Percentiles rank a stretch among this genome's conserved stretches.
Conservation (phyloP, 1,140 invertebrate genomes). For the Planococcus citri region DNA sequence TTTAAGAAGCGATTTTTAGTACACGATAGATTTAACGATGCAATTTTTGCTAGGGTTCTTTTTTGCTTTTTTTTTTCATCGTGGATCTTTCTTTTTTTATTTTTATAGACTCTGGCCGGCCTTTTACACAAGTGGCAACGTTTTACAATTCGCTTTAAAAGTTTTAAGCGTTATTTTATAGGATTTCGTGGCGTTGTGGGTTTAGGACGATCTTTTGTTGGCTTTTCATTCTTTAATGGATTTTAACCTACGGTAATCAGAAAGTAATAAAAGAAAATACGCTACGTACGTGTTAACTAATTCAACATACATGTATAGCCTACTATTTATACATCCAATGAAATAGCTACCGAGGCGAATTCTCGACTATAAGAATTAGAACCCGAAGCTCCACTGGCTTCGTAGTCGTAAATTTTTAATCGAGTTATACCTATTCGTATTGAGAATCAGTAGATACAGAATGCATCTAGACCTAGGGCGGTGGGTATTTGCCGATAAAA, state of each 20-base stretch:
- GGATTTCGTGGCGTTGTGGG: background rate
- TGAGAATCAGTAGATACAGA: no score
- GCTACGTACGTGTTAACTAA: conserved; percentile 1
- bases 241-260: background rate
- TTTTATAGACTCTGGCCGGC: background rate
- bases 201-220: background rate
- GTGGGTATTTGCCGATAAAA: background rate
- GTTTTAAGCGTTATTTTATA: background rate
- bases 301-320: background rate
- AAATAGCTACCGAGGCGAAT: background rate
- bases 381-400: background rate
- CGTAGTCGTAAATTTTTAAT: background rate
- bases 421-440: no score
- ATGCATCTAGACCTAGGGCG: no score
- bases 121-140: background rate
- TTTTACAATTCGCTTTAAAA: conserved; percentile 8
- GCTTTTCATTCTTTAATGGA: background rate
- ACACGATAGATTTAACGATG: background rate
- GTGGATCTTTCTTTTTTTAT: background rate
- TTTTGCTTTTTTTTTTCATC: no score
- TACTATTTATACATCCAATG: no score
- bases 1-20: background rate
- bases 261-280: background rate
- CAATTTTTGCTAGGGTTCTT: background rate
- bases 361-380: no score